Conservation (phyloP, 2,113 vertebrate species). For the Odobenus rosmarus region DNA sequence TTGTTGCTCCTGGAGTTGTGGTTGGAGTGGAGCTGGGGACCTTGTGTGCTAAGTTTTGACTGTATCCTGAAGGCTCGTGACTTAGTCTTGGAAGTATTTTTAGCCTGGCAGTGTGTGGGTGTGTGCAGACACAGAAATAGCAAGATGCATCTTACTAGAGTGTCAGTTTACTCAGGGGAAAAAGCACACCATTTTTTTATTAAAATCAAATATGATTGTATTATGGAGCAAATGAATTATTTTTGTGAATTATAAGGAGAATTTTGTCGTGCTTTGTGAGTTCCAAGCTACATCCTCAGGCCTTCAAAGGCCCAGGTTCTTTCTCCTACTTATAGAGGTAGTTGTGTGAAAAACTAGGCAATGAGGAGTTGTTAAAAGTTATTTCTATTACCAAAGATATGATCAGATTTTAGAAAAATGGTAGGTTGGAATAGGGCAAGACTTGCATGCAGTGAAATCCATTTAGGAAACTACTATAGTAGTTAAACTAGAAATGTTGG, state of each 20-base stretch:
- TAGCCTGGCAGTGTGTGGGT: not conserved
- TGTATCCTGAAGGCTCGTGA: not conserved
- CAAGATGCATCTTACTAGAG: not conserved
- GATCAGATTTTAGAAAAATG: slow-evolving; percentile 21
- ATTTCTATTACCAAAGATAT: not conserved
- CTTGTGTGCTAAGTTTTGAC: not conserved
- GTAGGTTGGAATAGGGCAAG: not conserved
- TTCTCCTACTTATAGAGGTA: not conserved
- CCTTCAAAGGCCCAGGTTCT: not conserved
- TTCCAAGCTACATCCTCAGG: not conserved
- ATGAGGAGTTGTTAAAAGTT: not conserved
- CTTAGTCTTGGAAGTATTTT: slow-evolving; percentile 43
- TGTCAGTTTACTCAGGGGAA: not conserved
- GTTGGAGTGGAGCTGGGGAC: not conserved
- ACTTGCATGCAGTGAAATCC: not conserved
- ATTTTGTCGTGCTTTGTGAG: not conserved
- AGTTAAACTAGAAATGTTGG: not conserved
- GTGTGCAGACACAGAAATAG: slow-evolving; percentile 31
- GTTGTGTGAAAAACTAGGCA: not conserved
- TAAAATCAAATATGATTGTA: not conserved
- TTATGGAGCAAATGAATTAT: not conserved
- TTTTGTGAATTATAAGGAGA: not conserved
- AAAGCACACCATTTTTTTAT: not conserved
- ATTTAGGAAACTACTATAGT: not conserved
- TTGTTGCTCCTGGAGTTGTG: not conserved